These are phyloP conservation scores for Acrossocheilus wenchowensis DNA, from an alignment of 2,797 vertebrate genomes.

Conservation along the genomic window DNA sequence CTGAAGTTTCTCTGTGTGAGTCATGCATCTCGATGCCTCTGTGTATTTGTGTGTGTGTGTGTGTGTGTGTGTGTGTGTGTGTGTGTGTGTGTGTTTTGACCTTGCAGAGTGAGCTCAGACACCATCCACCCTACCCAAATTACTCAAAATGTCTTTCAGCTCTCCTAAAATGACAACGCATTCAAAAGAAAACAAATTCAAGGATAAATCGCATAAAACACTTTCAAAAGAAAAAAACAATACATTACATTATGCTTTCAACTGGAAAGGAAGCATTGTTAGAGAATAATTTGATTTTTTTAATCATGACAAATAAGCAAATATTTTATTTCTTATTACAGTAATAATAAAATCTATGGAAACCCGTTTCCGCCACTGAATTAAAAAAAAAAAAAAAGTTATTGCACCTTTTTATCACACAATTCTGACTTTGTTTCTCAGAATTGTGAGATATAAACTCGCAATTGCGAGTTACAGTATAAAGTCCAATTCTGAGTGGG, in stretches of 20 bases:
- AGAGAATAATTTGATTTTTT: neutral
- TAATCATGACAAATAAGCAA: too few relatives aligned
- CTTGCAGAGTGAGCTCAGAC: slow-evolving; percentile 18
- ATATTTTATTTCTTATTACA: too few relatives aligned
- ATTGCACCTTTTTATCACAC: too few relatives aligned
- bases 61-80: slow-evolving; percentile 18
- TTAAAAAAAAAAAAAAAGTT: too few relatives aligned
- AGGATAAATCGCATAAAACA: too few relatives aligned
- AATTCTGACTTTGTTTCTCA: too few relatives aligned
- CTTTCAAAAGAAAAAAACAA: neutral
- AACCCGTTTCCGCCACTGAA: too few relatives aligned
- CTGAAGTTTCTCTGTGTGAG: slow-evolving; percentile 26
- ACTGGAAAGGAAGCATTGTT: neutral
- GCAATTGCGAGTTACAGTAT: too few relatives aligned
- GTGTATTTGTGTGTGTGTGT: slow-evolving; percentile 19
- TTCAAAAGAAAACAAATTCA: neutral
- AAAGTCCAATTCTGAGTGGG: too few relatives aligned
- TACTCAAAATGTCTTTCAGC: slow-evolving; percentile 27
- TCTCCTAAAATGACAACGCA: neutral
- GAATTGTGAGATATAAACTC: too few relatives aligned
- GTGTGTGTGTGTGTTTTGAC: too few relatives aligned
- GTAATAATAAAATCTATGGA: too few relatives aligned
- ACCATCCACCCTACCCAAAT: slow-evolving; percentile 15
- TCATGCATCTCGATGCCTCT: slow-evolving; percentile 3
- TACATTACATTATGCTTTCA: neutral